Base-by-base conservation (phyloP, 2,113 vertebrate species). In the Excalfactoria chinensis region DNA sequence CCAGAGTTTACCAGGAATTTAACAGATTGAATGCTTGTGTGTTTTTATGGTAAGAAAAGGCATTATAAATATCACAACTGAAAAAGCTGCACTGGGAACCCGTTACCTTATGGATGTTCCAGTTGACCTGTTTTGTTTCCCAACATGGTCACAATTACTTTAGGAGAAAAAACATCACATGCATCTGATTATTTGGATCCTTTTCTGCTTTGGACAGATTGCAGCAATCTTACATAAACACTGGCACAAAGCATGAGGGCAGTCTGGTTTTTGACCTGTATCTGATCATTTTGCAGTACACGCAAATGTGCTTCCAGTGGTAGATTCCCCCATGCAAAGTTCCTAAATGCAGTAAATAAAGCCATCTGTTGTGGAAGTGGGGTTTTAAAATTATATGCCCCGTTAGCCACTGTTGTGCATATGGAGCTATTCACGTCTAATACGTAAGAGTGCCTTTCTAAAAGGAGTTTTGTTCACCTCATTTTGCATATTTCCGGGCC, bases 331-430 rank as follows among this genome's bases (percentile, higher is more conserved):
- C 14, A 20, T 43, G 84, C 46, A 32, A 81, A 62, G 51, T 56
- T 56, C 74, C 46, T 51, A 79, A 73, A 22, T 19, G 56, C 14
- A 58, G 35, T 78, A 93, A 93, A 90, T 68, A 84, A 90, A 93
- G 68, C 86, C 89, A 93, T 94, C 91, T 92, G 86, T 53, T 74
- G n/a, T 56, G 55, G 74, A 78, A 94, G 66, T 34, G 68, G 70
- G 34, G 53, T 84, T 84, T 93, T 90, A 30, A 71, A 77, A 75
- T 80, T 86, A 53, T 55, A 49, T 68, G 93, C 77, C 53, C 58
- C 53, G 37, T 84, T 92, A 92, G 59, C 21, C 46, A 37, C 30
- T 46, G 46, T 67, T 93, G 48, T 89, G 70, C 69, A 81, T 58
- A 51, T 0, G 6, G 49, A 86, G 10, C 44, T 87, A 30, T 53